These are phyloP conservation scores for Micropoecilia bifurca DNA, from an alignment of 2,797 vertebrate species.

Conservation along the genomic window DNA sequence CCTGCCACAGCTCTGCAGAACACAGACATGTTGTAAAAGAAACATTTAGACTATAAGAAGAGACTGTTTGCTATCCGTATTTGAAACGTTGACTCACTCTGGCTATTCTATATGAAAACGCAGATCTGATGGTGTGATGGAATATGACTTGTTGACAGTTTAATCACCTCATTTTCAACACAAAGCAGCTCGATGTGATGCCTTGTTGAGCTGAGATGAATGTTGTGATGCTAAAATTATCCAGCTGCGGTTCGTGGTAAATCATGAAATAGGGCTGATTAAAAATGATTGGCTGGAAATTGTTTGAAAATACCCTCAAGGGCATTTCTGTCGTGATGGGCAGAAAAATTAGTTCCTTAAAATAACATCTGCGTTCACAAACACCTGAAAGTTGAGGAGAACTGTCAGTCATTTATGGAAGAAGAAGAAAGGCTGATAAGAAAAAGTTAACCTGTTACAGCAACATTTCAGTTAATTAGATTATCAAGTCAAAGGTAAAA, in stretches of 20 bases:
- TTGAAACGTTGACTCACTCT: background rate
- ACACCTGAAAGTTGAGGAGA: background rate
- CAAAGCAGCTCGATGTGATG: background rate
- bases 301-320: background rate
- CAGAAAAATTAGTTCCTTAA: background rate
- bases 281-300: constrained; percentile 11
- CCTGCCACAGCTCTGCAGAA: background rate
- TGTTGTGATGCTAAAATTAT: background rate
- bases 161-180: constrained; percentile 4
- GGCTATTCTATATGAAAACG: background rate
- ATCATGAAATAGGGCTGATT: constrained; percentile 5
- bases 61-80: background rate
- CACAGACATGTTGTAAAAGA: background rate
- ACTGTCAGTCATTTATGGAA: background rate
- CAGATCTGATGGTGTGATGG: background rate
- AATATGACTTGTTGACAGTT: constrained; percentile 1
- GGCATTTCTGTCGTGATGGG: background rate
- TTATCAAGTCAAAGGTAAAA: background rate
- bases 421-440: background rate
- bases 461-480: background rate
- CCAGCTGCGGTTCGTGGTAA: background rate
- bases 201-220: background rate
- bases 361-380: background rate
- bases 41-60: background rate
- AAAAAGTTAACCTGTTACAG: background rate